Percentiles rank a stretch among this genome's conserved stretches.
Evolutionary conservation across 2,797 vertebrate species (phyloP).

Genomic region (Catharus ustulatus): DNA sequence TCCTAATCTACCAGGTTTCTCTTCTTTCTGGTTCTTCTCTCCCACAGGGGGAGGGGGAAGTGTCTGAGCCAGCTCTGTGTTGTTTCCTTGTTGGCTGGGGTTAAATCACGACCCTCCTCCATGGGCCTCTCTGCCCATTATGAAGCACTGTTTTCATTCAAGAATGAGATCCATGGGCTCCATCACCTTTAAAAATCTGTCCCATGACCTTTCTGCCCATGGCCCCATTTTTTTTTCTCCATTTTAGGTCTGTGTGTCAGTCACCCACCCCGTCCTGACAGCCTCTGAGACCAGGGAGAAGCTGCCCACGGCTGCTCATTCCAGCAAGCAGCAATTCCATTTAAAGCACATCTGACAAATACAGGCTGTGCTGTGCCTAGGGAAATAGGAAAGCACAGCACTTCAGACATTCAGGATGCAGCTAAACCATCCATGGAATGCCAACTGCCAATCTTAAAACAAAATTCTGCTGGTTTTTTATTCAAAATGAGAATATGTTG

Average conservation of each 20-base stretch:
- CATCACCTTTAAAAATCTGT: neutral
- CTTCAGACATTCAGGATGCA: neutral
- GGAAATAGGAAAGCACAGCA: neutral
- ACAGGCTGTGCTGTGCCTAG: neutral
- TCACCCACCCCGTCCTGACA: neutral
- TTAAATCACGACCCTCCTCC: neutral
- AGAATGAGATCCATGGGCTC: neutral
- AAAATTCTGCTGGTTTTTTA: neutral
- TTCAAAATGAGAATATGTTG: neutral
- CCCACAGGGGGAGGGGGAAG: neutral
- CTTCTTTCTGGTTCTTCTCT: neutral
- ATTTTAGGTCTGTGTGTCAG: neutral
- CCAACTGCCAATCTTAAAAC: neutral
- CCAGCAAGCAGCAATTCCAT: neutral
- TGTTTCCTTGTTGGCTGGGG: neutral
- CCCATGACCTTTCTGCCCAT: neutral
- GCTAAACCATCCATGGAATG: neutral
- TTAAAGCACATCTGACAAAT: neutral
- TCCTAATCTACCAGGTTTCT: neutral
- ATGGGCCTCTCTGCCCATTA: accelerated
- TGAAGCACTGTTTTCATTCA: neutral
- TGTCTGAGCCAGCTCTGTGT: neutral
- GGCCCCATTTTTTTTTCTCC: neutral
- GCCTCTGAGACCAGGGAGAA: neutral
- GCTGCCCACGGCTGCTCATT: neutral